Percentiles rank a stretch among this genome's conserved stretches.
Conservation (phyloP, 2,113 vertebrate species). For the Bolborhynchus lineola region DNA sequence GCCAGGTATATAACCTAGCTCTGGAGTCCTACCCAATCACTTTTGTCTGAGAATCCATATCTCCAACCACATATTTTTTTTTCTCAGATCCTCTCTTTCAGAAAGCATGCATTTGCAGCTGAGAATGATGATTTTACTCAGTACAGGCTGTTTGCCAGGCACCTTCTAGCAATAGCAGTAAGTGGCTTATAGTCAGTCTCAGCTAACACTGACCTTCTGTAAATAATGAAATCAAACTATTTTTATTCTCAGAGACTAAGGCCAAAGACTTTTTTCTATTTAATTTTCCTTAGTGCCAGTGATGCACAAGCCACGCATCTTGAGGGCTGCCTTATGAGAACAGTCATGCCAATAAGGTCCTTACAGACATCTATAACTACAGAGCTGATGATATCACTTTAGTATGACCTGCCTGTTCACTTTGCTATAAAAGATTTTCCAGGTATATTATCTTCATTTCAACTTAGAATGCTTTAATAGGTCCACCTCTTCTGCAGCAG, state of each 20-base stretch:
- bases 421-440: background rate
- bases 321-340: background rate
- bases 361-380: background rate
- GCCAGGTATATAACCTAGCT: background rate
- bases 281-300: background rate
- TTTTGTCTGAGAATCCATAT: background rate
- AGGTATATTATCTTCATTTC: background rate
- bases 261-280: background rate
- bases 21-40: background rate
- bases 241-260: background rate
- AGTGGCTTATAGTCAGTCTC: background rate
- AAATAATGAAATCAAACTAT: background rate
- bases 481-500: background rate
- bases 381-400: background rate
- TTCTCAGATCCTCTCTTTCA: background rate
- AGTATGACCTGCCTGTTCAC: background rate
- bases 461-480: background rate
- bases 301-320: background rate
- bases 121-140: background rate
- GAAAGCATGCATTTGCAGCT: background rate
- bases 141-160: background rate
- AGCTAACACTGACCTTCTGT: background rate
- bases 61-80: background rate
- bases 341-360: background rate
- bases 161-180: background rate